Evolutionary conservation across 2,888 invertebrate genomes (phyloP), one percentile per base, ranked within the genome.

Genomic region (Cyclophora punctaria): DNA sequence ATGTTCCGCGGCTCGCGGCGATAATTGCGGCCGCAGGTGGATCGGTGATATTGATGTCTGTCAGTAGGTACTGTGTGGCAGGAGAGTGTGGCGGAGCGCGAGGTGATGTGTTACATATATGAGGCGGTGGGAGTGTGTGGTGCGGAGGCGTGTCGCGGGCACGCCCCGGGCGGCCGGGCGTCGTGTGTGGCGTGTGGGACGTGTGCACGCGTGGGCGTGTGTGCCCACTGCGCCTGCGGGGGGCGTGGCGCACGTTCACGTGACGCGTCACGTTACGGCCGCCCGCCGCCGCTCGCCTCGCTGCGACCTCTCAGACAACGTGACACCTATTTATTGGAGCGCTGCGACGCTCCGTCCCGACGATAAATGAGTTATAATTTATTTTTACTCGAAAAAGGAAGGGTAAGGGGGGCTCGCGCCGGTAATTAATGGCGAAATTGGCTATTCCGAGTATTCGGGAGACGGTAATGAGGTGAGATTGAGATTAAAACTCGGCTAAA

Each of bases 341-440:
- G 71, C 69, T 69, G 65, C 63, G 64, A 72, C 72, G 70, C 48
- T 48, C 50, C 44, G 45, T 37, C 44, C 44, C 50, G 48, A 82
- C 83, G 79, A 87, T 86, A 87, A 87, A 88, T 86, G 86, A 83
- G 78, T 87, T 84, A 86, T 82, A 84, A 88, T 87, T 87, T 86
- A 86, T 87, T 88, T 87, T 87, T 86, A 83, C 87, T 75, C 76
- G 78, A 78, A 84, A 85, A 82, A 80, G 83, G 82, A 78, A 79
- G 82, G 81, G 83, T 79, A 77, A 73, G 75, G 76, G 20, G 75
- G 70, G 76, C 71, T 67, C 60, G 60, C 65, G 57, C 66, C 70
- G 66, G 82, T 85, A 87, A 86, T 88, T 87, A 87, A 88, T 87
- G 86, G 74, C 71, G 76, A 78, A 86, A 88, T 87, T 87, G 87